Base-by-base conservation (phyloP, 2,113 vertebrate genomes). In the Aramus guarauna region DNA sequence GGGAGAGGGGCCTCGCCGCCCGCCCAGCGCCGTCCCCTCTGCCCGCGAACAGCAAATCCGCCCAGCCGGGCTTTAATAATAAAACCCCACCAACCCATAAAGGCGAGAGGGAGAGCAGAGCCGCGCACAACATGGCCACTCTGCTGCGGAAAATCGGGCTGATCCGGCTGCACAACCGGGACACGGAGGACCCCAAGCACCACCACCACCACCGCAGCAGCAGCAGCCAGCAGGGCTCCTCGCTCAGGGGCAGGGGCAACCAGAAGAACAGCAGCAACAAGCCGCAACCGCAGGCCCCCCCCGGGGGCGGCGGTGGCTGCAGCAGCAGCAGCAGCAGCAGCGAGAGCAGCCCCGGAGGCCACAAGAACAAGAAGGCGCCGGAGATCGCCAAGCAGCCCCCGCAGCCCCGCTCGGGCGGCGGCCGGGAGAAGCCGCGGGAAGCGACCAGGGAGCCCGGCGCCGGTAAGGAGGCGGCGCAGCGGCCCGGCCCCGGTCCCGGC, bases 121-220 rank as follows among this genome's bases (percentile, higher is more conserved):
- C 91, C 43, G 59, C 63, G 90, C 74, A 67, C 95, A 98, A 97
- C 97, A 99, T 99, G 99, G 99, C 99, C 97, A 99, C 99, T 94
- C 98, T 99, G 98, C 99, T 99, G 97, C 99, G 99, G 93, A 99
- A 99, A 97, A 99, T 99, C 97, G 99, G 99, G 97, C 98, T 99
- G 86, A 99, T 99, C 97, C 99, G 99, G 79, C 99, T 99, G 96
- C 99, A 99, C 98, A 99, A 99, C 97, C 98, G 99, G 94, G 99
- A 99, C 98, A 99, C 99, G 30, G 99, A 99, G 98, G 99, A 99
- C 97, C 99, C 99, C 83, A 99, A 99, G 98, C 99, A 99, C 97
- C 99, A 99, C 62, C 99, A 99, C 87, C 94, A 97, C 87, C 94
- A 97, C 92, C 97, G 96, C 86, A 85, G 45, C 90, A 62, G 91